These are phyloP conservation scores for Ormyrus nitidulus DNA, from an alignment of 2,888 invertebrate genomes.

Conservation along the genomic window DNA sequence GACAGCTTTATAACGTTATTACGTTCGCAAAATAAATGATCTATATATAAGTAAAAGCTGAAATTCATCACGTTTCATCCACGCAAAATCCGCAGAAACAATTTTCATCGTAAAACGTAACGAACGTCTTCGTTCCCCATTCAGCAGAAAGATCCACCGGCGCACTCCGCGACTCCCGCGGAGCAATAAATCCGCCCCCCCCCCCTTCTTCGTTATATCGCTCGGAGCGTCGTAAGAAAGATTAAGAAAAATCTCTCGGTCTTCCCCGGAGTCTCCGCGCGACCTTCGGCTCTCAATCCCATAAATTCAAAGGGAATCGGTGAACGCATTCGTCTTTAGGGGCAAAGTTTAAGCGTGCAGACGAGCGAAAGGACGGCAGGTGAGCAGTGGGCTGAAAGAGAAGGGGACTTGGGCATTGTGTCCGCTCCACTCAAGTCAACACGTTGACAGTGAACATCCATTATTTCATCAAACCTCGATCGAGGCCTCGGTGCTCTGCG, in stretches of 20 bases:
- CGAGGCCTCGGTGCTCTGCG: too few species aligned
- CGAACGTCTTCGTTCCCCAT: conserved; percentile 6
- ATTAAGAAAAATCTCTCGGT: not conserved
- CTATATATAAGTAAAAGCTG: too few species aligned
- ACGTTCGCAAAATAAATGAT: too few species aligned
- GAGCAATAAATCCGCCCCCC: conserved; percentile 10
- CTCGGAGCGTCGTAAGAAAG: not conserved
- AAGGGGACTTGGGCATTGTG: not conserved
- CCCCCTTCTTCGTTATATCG: not conserved
- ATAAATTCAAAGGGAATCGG: conserved; percentile 42
- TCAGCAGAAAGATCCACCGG: not conserved
- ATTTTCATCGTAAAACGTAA: conserved; percentile 14
- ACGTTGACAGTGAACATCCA: conserved; percentile 73
- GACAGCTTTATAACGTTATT: too few species aligned
- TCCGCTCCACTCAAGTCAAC: conserved; percentile 64
- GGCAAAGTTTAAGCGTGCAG: conserved; percentile 35
- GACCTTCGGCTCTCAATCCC: not conserved
- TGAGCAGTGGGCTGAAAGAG: conserved; percentile 1
- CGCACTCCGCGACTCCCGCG: not conserved
- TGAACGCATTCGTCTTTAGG: conserved; percentile 29
- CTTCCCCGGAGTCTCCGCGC: not conserved
- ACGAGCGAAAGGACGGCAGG: conserved; percentile 3
- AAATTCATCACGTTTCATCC: too few species aligned
- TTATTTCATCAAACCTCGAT: conserved; percentile 72
- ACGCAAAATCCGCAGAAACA: not conserved